Conservation (phyloP, 1,140 invertebrate genomes). For the Adoxophyes honmai region DNA sequence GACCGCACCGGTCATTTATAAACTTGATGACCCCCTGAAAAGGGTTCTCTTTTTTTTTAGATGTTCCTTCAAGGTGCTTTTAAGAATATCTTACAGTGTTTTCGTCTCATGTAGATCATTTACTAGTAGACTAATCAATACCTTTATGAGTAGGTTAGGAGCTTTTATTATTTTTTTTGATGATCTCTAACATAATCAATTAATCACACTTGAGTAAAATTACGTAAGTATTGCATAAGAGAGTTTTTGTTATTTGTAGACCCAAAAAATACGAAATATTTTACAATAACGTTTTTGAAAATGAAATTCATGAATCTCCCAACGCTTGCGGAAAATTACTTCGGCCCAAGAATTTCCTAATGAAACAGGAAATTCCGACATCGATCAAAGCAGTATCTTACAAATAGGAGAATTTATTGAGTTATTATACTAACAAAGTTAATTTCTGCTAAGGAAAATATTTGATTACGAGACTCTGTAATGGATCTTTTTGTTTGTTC, state of each 20-base stretch:
- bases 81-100: too few species aligned
- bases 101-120: too few species aligned
- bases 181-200: too few species aligned
- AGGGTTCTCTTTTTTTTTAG: not conserved
- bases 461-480: not conserved
- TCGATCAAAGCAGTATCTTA: constrained; percentile 22
- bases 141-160: too few species aligned
- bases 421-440: constrained; percentile 4
- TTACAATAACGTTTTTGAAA: not conserved
- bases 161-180: too few species aligned
- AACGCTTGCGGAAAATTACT: constrained; percentile 22
- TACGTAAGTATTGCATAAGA: too few species aligned
- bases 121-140: too few species aligned
- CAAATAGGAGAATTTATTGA: not conserved
- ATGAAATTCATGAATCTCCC: not conserved
- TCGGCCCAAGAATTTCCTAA: constrained; percentile 32
- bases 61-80: not conserved
- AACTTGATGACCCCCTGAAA: constrained; percentile 8
- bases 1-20: constrained; percentile 11
- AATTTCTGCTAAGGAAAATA: not conserved
- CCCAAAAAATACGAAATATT: too few species aligned
- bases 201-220: too few species aligned
- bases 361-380: constrained; percentile 32
- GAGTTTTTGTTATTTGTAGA: too few species aligned
- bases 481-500: constrained; percentile 6